Evolutionary conservation across 2,797 vertebrate genomes (phyloP).

Genomic region (Triplophysa yarkandensis): DNA sequence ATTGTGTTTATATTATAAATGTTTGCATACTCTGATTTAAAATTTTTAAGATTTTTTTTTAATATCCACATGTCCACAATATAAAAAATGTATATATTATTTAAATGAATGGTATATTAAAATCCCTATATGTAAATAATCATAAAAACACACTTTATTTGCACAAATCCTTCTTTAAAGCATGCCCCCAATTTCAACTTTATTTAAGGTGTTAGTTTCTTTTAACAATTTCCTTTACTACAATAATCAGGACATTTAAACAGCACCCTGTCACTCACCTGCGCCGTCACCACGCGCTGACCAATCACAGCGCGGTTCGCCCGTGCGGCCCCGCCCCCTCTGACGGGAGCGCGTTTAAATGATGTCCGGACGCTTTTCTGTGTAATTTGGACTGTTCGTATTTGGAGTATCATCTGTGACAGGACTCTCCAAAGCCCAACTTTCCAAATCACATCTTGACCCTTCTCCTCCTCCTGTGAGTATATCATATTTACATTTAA

Average conservation of each 20-base stretch:
- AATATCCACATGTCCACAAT: no score
- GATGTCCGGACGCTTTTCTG: constrained; percentile 56
- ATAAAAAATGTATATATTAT: no score
- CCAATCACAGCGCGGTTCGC: constrained; percentile 54
- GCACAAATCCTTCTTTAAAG: no score
- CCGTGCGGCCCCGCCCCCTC: constrained; percentile 65
- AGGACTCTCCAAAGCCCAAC: constrained; percentile 68
- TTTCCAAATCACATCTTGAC: constrained; percentile 57
- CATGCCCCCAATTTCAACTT: no score
- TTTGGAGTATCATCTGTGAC: constrained; percentile 72
- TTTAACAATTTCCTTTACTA: no score
- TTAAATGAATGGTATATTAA: no score
- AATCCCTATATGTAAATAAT: no score
- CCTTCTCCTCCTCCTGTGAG: constrained; percentile 67
- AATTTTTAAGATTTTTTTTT: no score
- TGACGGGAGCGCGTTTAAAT: constrained; percentile 73
- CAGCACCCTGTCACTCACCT: constrained; percentile 1
- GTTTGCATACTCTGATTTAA: no score
- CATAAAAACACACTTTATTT: no score
- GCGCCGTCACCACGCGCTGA: constrained; percentile 2
- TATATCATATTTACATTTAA: constrained; percentile 56
- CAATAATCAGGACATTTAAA: not conserved
- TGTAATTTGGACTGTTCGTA: constrained; percentile 77
- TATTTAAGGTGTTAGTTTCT: no score
- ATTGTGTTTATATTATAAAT: no score